These are phyloP conservation scores for Brachyptera risi DNA, from an alignment of 2,888 invertebrate species.

Conservation along the genomic window DNA sequence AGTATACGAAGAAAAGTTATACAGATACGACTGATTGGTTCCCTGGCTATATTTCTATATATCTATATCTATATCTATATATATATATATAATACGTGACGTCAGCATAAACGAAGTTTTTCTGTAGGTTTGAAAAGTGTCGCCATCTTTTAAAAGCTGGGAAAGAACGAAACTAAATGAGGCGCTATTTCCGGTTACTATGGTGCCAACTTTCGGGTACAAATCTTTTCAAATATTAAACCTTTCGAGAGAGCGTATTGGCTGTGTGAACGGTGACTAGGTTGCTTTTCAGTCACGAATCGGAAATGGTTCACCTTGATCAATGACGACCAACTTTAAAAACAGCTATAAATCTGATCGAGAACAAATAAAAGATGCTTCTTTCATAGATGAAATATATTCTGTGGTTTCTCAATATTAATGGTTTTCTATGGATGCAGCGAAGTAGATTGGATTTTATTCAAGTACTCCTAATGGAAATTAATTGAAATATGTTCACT, in stretches of 20 bases:
- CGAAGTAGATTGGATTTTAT: too few relatives aligned
- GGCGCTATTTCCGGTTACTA: slow-evolving; percentile 13
- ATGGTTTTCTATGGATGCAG: too few relatives aligned
- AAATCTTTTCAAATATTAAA: slow-evolving; percentile 8
- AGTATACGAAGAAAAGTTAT: slow-evolving; percentile 12
- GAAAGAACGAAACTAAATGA: slow-evolving; percentile 13
- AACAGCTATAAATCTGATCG: slow-evolving; percentile 1
- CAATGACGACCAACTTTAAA: not conserved
- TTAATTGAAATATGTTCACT: too few relatives aligned
- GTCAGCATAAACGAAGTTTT: slow-evolving; percentile 14
- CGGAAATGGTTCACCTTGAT: slow-evolving; percentile 11
- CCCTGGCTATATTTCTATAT: too few relatives aligned
- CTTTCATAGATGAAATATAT: not conserved
- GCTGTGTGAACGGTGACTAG: not conserved
- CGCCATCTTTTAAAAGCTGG: slow-evolving; percentile 8
- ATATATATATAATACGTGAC: too few relatives aligned
- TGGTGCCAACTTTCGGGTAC: slow-evolving; percentile 13
- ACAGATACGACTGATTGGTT: slow-evolving; percentile 9
- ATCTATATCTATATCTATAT: too few relatives aligned
- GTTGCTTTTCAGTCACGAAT: not conserved
- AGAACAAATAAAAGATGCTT: not conserved
- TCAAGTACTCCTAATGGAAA: too few relatives aligned
- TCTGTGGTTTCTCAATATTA: too few relatives aligned
- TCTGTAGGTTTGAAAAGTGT: not conserved
- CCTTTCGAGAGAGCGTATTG: not conserved